These are phyloP conservation scores for Hydra vulgaris DNA, from an alignment of 30 jellyfish, hydroid and myxozoan species.

Conservation along the genomic window DNA sequence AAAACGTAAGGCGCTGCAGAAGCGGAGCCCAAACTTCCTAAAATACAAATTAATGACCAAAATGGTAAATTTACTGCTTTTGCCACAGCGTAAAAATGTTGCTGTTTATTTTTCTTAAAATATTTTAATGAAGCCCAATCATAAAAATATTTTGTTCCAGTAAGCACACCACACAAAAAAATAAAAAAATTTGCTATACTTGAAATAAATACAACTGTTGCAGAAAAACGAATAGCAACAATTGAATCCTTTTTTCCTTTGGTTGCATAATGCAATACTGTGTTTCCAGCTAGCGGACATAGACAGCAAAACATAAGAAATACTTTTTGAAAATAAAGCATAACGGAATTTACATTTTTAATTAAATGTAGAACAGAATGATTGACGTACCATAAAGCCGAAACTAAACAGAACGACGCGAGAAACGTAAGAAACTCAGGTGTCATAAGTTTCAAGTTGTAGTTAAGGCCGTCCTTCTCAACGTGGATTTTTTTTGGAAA, in stretches of 20 bases:
- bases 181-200: conserved; percentile 12
- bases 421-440: conserved; percentile 10
- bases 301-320: conserved; percentile 26
- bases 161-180: background rate
- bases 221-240: conserved; percentile 14
- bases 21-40: conserved; percentile 21
- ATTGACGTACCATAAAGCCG: conserved; percentile 23
- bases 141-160: conserved; percentile 5
- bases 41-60: conserved; percentile 9
- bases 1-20: conserved; percentile 3
- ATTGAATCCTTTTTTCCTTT: conserved; percentile 4
- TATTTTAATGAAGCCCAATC: conserved; percentile 12
- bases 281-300: conserved; percentile 11
- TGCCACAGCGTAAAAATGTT: conserved; percentile 1
- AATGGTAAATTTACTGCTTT: conserved; percentile 24
- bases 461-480: background rate
- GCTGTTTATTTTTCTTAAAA: background rate
- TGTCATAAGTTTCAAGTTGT: conserved; percentile 16
- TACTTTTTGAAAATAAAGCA: conserved; percentile 10
- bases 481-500: conserved; percentile 13
- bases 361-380: conserved; percentile 24
- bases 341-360: conserved; percentile 11
- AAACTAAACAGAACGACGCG: background rate
- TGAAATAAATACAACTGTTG: conserved; percentile 4
- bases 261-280: background rate